Evolutionary conservation across 2,888 invertebrate genomes (phyloP).

Genomic region (Opisthograptis luteolata): DNA sequence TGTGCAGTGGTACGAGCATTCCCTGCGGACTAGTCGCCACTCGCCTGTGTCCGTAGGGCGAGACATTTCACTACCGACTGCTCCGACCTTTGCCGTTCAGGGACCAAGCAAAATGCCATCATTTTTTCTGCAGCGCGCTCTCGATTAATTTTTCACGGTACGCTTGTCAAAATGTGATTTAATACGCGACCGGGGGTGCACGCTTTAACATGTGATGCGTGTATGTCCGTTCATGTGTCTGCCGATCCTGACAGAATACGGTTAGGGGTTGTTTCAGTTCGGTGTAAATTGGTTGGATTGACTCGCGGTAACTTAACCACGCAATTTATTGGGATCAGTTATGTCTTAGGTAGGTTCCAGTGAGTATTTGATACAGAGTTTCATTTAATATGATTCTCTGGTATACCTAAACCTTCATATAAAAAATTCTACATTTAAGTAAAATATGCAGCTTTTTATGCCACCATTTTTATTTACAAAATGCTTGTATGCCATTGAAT

Average conservation of each 20-base stretch:
- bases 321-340: slow-evolving; percentile 20
- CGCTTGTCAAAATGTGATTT: slow-evolving; percentile 84
- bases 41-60: slow-evolving; percentile 54
- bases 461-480: slow-evolving; percentile 10
- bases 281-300: slow-evolving; percentile 32
- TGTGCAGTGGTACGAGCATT: slow-evolving; percentile 37
- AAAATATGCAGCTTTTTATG: too few relatives aligned
- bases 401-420: too few relatives aligned
- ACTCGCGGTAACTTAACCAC: slow-evolving; percentile 32
- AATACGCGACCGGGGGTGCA: slow-evolving; percentile 58
- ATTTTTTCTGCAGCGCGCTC: slow-evolving; percentile 71
- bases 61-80: slow-evolving; percentile 79
- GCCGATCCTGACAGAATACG: slow-evolving; percentile 47
- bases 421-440: too few relatives aligned
- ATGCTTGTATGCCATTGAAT: slow-evolving; percentile 33
- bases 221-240: slow-evolving; percentile 46
- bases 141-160: slow-evolving; percentile 84
- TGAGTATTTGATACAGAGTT: too few relatives aligned
- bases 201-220: slow-evolving; percentile 76
- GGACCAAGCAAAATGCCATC: slow-evolving; percentile 78
- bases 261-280: slow-evolving; percentile 32
- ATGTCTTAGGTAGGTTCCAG: background rate
- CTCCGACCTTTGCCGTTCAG: slow-evolving; percentile 78
- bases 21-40: slow-evolving; percentile 58
- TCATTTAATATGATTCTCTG: too few relatives aligned